A percentile compares a stretch with the other conserved stretches of the same genome.
phyloP scores from a whole-genome alignment of 2,797 vertebrate genomes.

The Thripadectes ignobilis region DNA sequence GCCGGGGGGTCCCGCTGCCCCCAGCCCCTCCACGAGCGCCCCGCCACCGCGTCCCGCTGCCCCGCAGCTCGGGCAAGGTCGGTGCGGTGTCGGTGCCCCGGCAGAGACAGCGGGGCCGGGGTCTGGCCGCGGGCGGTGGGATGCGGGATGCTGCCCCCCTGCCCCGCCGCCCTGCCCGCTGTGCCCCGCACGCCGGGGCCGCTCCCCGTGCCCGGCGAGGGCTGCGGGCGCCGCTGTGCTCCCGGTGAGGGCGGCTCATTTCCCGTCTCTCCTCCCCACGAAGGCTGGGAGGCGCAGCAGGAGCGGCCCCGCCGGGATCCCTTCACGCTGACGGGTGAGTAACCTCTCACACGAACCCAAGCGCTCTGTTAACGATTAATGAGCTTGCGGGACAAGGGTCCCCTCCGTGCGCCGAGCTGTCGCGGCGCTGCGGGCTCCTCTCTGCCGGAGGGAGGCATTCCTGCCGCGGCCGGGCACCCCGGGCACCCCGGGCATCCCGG shows the following conservation, averaged over 20 bases:
- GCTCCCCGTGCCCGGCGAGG: neutral
- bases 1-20: neutral
- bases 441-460: accelerated
- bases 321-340: slow-evolving; percentile 1
- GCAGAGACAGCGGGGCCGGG: neutral
- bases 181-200: too few species aligned
- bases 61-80: too few species aligned
- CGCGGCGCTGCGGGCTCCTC: neutral
- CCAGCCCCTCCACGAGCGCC: neutral
- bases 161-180: too few species aligned
- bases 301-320: neutral
- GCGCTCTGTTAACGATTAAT: neutral
- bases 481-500: too few species aligned
- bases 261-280: neutral
- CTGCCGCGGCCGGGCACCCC: neutral
- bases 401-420: neutral
- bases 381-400: neutral
- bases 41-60: neutral
- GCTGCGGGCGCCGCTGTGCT: neutral
- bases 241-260: neutral
- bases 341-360: neutral
- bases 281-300: neutral
- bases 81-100: neutral
- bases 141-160: too few species aligned
- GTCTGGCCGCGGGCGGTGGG: too few species aligned